Evolutionary conservation across 2,113 vertebrate genomes (phyloP).

Genomic region (Acanthisitta chloris): DNA sequence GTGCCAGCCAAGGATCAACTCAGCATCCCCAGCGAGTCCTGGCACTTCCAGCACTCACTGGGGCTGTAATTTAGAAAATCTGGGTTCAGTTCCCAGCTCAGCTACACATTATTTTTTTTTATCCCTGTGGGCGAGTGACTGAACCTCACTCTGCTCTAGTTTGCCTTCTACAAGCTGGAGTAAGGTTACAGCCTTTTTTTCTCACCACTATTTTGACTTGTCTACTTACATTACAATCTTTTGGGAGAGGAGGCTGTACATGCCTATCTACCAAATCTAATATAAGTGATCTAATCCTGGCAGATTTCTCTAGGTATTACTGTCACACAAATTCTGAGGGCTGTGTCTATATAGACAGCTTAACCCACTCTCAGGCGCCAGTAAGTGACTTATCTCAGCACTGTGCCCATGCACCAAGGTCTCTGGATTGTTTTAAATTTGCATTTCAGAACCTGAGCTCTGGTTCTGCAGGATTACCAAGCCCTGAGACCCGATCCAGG

Average conservation of each 20-base stretch:
- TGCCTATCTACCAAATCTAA: slow-evolving; percentile 36
- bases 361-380: background rate
- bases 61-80: background rate
- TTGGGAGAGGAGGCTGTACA: background rate
- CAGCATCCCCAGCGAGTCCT: background rate
- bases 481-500: background rate
- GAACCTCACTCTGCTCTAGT: background rate
- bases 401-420: background rate
- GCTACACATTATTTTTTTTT: background rate
- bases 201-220: slow-evolving; percentile 32
- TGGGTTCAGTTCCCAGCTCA: background rate
- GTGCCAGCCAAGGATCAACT: background rate
- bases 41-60: background rate
- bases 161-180: background rate
- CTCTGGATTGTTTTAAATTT: background rate
- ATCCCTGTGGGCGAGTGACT: background rate
- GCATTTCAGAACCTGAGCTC: background rate
- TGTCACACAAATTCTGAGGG: slow-evolving; percentile 4
- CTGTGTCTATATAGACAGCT: slow-evolving; percentile 61
- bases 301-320: slow-evolving; percentile 53
- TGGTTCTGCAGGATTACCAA: background rate
- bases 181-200: slow-evolving; percentile 25
- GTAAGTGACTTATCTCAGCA: background rate
- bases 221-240: slow-evolving; percentile 43
- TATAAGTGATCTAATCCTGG: slow-evolving; percentile 55